phyloP scores from a whole-genome alignment of 53 echinoderm and acorn worm species.

The Holothuria leucospilota region DNA sequence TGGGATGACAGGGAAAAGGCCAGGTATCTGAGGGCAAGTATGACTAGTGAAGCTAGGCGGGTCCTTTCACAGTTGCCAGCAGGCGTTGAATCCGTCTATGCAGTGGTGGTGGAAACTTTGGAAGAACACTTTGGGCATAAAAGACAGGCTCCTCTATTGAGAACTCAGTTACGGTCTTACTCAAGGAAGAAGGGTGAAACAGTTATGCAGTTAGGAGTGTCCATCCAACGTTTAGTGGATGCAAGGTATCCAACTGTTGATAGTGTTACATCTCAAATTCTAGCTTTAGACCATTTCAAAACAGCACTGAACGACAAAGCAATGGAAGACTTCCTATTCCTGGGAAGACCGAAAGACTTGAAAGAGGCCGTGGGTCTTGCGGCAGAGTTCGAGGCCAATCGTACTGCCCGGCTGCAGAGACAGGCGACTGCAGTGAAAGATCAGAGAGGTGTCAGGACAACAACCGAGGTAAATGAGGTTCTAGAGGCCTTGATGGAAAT shows the following conservation, averaged over 20 bases:
- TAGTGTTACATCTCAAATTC: background rate
- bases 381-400: background rate
- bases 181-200: background rate
- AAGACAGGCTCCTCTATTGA: background rate
- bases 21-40: no score
- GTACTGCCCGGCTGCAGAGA: no score
- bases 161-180: background rate
- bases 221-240: background rate
- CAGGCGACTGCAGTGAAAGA: no score
- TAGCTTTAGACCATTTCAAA: background rate
- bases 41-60: no score
- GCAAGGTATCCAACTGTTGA: background rate
- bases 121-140: background rate
- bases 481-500: no score
- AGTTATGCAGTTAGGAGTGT: background rate
- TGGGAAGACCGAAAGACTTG: background rate
- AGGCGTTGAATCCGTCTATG: no score
- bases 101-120: no score
- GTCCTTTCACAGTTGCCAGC: no score
- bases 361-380: background rate
- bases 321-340: background rate
- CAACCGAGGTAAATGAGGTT: no score
- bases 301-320: background rate
- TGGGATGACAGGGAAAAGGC: no score
- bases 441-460: no score